These are phyloP conservation scores for Ditylenchus weischeri DNA, from an alignment of 2,888 invertebrate species.

Conservation along the genomic window DNA sequence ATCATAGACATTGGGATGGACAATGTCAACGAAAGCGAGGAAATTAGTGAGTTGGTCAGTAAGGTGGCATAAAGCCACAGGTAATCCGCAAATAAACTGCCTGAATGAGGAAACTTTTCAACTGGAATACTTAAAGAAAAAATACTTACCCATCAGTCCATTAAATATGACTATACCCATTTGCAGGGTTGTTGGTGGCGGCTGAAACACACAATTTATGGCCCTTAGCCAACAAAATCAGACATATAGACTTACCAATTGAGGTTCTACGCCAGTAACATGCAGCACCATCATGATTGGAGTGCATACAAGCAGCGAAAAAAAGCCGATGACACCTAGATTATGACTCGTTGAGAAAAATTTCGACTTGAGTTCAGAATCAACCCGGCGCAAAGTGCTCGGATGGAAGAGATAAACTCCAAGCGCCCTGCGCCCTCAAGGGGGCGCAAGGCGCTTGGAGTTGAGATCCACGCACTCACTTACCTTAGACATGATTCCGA, in stretches of 20 bases:
- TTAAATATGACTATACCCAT: slow-evolving; percentile 70
- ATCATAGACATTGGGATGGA: slow-evolving; percentile 84
- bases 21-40: slow-evolving; percentile 79
- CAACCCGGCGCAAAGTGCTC: too few species aligned
- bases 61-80: slow-evolving; percentile 85
- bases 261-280: slow-evolving; percentile 65
- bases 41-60: slow-evolving; percentile 83
- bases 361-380: too few species aligned
- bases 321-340: slow-evolving; percentile 85
- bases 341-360: not conserved
- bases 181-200: slow-evolving; percentile 28
- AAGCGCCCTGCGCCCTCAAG: too few species aligned
- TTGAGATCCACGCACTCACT: too few species aligned
- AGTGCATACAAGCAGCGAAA: slow-evolving; percentile 82
- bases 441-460: too few species aligned
- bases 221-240: too few species aligned
- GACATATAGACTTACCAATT: slow-evolving; percentile 16
- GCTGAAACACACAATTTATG: slow-evolving; percentile 4
- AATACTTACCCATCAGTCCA: slow-evolving; percentile 72
- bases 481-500: too few species aligned
- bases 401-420: too few species aligned
- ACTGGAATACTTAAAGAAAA: too few species aligned
- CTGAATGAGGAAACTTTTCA: too few species aligned
- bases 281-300: slow-evolving; percentile 82
- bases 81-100: slow-evolving; percentile 72